Evolutionary conservation across 2,888 invertebrate species (phyloP).

Genomic region (Himalopsyche tibetana): DNA sequence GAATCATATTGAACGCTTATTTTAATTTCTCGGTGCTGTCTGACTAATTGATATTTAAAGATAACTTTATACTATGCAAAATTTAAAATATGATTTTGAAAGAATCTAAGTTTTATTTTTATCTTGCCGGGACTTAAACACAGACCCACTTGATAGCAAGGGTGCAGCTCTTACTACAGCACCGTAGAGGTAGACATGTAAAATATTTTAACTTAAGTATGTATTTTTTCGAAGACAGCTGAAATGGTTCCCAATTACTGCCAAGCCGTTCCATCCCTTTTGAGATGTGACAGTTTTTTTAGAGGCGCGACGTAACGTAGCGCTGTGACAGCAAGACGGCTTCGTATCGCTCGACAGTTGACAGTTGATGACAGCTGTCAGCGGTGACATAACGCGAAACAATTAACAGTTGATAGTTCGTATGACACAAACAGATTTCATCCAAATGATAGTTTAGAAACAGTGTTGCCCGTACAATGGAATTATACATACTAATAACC

Average conservation of each 20-base stretch:
- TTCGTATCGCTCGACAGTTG: conserved; percentile 34
- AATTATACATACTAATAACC: neutral
- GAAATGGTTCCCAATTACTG: neutral
- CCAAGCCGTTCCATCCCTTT: conserved; percentile 6
- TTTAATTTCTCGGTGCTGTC: too few species aligned
- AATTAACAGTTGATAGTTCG: conserved; percentile 34
- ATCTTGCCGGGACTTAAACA: too few species aligned
- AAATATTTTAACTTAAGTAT: too few species aligned
- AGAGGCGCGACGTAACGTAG: conserved; percentile 10
- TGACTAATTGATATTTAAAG: too few species aligned
- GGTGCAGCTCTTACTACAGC: too few species aligned
- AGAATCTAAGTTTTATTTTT: too few species aligned
- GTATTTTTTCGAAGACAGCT: too few species aligned
- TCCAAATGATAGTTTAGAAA: conserved; percentile 20
- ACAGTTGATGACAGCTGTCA: conserved; percentile 30
- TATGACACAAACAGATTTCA: conserved; percentile 10
- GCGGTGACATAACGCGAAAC: conserved; percentile 28
- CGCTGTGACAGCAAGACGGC: conserved; percentile 30
- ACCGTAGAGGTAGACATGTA: too few species aligned
- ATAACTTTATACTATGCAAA: too few species aligned
- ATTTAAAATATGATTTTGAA: too few species aligned
- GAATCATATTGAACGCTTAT: too few species aligned
- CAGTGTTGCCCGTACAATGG: neutral
- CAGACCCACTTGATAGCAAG: too few species aligned
- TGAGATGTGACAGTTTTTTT: conserved; percentile 31